Percentiles rank a stretch among this genome's conserved stretches.
Conservation (phyloP, 2,888 invertebrate species). For the Ceraclea dissimilis region DNA sequence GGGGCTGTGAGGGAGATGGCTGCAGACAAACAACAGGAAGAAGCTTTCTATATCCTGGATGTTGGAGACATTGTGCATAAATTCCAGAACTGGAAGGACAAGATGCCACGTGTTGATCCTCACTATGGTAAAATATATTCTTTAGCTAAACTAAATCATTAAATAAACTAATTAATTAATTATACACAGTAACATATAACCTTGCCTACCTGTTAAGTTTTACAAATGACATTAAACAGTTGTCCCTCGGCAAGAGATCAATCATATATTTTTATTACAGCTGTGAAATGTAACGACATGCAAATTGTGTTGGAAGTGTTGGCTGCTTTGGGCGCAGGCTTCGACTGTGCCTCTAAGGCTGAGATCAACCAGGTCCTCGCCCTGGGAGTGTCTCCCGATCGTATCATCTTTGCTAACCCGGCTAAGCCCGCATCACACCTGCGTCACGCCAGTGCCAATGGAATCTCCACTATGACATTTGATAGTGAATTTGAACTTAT, state of each 20-base stretch:
- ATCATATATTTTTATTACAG: constrained; percentile 47
- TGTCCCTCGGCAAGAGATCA: too few relatives aligned
- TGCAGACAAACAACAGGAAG: constrained; percentile 65
- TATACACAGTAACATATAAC: background rate
- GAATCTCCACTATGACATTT: constrained; percentile 82
- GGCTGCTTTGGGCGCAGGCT: constrained; percentile 81
- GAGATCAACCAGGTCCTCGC: constrained; percentile 80
- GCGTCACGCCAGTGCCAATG: constrained; percentile 66
- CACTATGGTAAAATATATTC: constrained; percentile 55
- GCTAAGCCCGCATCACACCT: constrained; percentile 90
- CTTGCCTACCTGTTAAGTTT: too few relatives aligned
- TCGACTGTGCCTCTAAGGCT: constrained; percentile 95
- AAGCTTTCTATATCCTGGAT: constrained; percentile 87
- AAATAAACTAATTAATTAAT: background rate
- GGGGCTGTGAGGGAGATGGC: constrained; percentile 55
- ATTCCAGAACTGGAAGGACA: constrained; percentile 73
- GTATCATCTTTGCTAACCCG: constrained; percentile 94
- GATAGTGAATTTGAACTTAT: constrained; percentile 89
- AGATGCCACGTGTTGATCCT: constrained; percentile 83
- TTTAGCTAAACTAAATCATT: constrained; percentile 7
- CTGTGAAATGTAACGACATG: constrained; percentile 96
- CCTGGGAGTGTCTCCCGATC: constrained; percentile 65
- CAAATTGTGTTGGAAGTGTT: constrained; percentile 73
- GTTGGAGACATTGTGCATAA: constrained; percentile 80
- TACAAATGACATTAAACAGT: too few relatives aligned